Base-by-base conservation (phyloP, 1,140 invertebrate genomes). In the Drosophila saltans region DNA sequence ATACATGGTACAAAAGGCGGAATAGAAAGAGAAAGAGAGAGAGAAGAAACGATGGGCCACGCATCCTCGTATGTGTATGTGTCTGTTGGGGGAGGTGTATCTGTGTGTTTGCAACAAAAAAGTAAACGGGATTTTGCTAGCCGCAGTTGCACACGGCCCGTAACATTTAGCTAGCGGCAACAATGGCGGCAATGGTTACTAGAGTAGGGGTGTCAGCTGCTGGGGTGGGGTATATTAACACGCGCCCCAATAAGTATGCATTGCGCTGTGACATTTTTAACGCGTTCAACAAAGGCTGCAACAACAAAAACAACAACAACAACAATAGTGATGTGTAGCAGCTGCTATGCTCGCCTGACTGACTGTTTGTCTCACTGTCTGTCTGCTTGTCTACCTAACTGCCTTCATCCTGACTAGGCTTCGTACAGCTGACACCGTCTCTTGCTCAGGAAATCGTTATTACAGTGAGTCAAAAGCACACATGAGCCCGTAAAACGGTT, bases 241-340 rank as follows among this genome's bases (percentile, higher is more conserved):
- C 84, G 84, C 88, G 84, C 84, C 80, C 84, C 84, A 89, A 89
- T 89, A 89, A 89, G 78, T 89, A 89, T 89, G 84, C 84, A 89
- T 84, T 89, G 84, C 84, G 78, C 84, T 89, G 84, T 89, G 84
- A 89, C 84, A 89, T 89, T 89, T 89, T 89, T 89, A 89, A 89
- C 84, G 81, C 80, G 66, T 43, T 58, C 80, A 75, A 89, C 84
- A 89, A 89, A 89, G 78, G 68, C 83, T 60, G 64, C 61, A 66
- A 41, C 65, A 73, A 70, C 64, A 64, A 60, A 41, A 48, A 43
- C 9, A 70, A 36, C 33, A 36, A 73, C 64, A 66, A 41, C 66
- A 69, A 58, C 81, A 81, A 81, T 66, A 76, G 70, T 74, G 68
- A 64, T 48, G 43, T 43, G 65, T 66, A 72, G 64, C 65, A 66